phyloP scores from a whole-genome alignment of 2,888 invertebrate species.

The Dicyrtoma fusca region DNA sequence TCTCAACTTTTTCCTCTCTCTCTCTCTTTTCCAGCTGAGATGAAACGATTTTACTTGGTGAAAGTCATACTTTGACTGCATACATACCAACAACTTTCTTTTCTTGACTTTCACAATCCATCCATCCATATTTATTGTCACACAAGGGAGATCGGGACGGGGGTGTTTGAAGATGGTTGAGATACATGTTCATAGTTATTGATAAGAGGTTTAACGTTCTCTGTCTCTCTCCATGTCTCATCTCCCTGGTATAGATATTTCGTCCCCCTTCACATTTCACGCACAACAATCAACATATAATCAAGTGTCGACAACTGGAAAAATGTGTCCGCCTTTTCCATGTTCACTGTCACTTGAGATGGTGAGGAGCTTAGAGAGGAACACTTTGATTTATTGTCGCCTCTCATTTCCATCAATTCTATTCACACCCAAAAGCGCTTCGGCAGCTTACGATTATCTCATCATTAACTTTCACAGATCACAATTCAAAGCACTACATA shows the following conservation, averaged over 20 bases:
- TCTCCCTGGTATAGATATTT: background rate
- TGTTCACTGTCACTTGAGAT: slow-evolving; percentile 39
- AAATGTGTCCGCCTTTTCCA: slow-evolving; percentile 44
- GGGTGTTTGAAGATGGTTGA: too few species aligned
- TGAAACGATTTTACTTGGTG: background rate
- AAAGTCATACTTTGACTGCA: background rate
- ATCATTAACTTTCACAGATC: slow-evolving; percentile 5
- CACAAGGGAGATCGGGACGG: too few species aligned
- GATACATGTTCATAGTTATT: slow-evolving; percentile 5
- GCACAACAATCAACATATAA: slow-evolving; percentile 32
- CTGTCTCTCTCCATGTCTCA: background rate
- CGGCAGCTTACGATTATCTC: background rate
- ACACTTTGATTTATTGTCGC: slow-evolving; percentile 41
- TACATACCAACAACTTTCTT: background rate
- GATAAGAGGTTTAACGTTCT: background rate
- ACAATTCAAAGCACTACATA: too few species aligned
- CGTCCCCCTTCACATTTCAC: background rate
- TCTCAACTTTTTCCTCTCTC: background rate
- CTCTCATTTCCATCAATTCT: slow-evolving; percentile 21
- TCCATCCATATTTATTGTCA: too few species aligned
- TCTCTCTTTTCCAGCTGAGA: background rate
- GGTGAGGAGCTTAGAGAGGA: slow-evolving; percentile 24
- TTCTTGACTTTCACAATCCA: background rate
- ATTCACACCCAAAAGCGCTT: too few species aligned
- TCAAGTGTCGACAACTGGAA: slow-evolving; percentile 38